Conservation (phyloP, 2,113 vertebrate species). For the Podilymbus podiceps region DNA sequence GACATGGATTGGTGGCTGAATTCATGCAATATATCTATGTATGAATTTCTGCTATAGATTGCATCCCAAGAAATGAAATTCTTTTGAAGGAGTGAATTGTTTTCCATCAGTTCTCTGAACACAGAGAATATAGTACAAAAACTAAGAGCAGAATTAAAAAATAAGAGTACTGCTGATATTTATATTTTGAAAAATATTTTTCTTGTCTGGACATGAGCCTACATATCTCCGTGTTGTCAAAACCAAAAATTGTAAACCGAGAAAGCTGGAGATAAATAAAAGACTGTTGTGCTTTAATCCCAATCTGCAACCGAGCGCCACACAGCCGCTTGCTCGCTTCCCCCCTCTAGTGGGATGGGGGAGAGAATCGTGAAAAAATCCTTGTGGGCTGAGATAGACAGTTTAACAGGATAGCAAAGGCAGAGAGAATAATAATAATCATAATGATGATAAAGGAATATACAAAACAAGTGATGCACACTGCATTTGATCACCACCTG, state of each 20-base stretch:
- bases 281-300: no score
- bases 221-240: neutral
- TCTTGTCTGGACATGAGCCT: neutral
- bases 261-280: neutral
- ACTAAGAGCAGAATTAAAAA: neutral
- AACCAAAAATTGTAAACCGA: neutral
- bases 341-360: no score
- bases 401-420: no score
- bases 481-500: no score
- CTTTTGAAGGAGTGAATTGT: neutral
- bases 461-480: no score
- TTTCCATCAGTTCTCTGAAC: neutral
- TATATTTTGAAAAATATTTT: neutral
- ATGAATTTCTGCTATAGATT: neutral
- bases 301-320: no score
- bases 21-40: neutral
- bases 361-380: no score
- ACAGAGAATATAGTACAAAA: neutral
- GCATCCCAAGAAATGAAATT: constrained; percentile 9
- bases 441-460: no score
- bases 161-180: neutral
- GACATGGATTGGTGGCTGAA: neutral
- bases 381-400: no score
- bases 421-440: no score
- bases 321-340: no score